These are phyloP conservation scores for Myiagra hebetior DNA, from an alignment of 2,113 vertebrate species.

Conservation along the genomic window DNA sequence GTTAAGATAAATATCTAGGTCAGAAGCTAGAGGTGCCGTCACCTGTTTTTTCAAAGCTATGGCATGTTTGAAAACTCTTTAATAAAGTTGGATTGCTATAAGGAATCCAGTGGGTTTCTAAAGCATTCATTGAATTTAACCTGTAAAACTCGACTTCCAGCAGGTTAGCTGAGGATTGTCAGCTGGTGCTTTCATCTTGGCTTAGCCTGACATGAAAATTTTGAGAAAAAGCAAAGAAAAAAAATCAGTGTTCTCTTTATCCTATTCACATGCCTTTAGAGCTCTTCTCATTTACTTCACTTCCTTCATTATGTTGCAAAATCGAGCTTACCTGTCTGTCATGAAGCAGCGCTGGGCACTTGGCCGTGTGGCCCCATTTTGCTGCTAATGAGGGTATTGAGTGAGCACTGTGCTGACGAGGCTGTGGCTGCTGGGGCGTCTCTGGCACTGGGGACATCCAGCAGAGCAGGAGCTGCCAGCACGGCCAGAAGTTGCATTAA, in stretches of 20 bases:
- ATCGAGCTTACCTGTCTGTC: background rate
- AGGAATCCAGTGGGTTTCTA: background rate
- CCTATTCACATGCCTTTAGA: background rate
- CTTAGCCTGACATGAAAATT: background rate
- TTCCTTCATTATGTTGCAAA: background rate
- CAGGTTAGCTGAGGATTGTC: background rate
- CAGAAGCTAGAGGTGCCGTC: background rate
- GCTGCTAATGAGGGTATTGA: background rate
- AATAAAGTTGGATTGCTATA: background rate
- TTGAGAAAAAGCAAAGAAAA: background rate
- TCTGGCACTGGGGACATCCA: background rate
- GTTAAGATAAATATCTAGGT: constrained; percentile 10
- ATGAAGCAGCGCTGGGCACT: background rate
- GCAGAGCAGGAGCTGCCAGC: background rate
- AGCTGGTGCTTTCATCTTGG: background rate
- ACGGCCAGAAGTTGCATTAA: background rate
- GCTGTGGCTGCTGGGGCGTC: fast-evolving
- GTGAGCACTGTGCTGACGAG: fast-evolving
- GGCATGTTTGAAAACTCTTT: background rate
- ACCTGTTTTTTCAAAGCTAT: background rate
- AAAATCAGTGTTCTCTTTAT: background rate
- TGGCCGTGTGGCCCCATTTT: fast-evolving
- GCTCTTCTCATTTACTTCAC: background rate
- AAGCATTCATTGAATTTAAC: background rate
- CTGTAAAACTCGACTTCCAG: background rate